Evolutionary conservation across 2,797 vertebrate genomes (phyloP).

Genomic region (Hemitrygon akajei): DNA sequence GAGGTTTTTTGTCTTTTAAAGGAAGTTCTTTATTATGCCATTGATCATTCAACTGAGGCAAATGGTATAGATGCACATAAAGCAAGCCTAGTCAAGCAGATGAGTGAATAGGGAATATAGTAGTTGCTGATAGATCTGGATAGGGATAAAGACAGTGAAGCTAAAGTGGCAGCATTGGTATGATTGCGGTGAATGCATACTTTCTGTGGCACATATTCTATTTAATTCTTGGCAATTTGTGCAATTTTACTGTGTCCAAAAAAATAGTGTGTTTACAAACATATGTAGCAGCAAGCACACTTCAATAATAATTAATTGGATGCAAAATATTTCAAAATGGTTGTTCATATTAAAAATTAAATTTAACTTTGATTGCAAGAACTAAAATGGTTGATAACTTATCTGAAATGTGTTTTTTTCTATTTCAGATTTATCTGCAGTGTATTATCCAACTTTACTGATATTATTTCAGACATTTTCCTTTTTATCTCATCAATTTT

Average conservation of each 20-base stretch:
- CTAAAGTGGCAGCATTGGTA: too few relatives aligned
- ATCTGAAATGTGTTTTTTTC: background rate
- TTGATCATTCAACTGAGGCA: too few relatives aligned
- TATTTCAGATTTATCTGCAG: background rate
- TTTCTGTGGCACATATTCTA: too few relatives aligned
- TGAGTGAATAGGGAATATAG: too few relatives aligned
- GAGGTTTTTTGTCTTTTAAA: too few relatives aligned
- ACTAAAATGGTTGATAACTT: background rate
- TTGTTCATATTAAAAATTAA: background rate
- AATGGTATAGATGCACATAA: too few relatives aligned
- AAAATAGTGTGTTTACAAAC: background rate
- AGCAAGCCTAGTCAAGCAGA: too few relatives aligned
- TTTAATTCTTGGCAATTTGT: background rate
- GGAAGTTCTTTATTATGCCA: too few relatives aligned
- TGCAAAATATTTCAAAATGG: background rate
- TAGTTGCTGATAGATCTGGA: too few relatives aligned
- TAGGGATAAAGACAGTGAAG: too few relatives aligned
- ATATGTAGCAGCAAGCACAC: background rate
- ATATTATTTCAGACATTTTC: background rate
- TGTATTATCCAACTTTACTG: background rate
- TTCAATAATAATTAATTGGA: background rate
- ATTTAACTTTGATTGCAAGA: background rate
- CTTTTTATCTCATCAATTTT: background rate
- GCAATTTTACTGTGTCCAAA: background rate
- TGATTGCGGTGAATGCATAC: too few relatives aligned